These are phyloP conservation scores for Noctuana brunneofusca DNA, from an alignment of 2,888 invertebrate species.

Conservation along the genomic window DNA sequence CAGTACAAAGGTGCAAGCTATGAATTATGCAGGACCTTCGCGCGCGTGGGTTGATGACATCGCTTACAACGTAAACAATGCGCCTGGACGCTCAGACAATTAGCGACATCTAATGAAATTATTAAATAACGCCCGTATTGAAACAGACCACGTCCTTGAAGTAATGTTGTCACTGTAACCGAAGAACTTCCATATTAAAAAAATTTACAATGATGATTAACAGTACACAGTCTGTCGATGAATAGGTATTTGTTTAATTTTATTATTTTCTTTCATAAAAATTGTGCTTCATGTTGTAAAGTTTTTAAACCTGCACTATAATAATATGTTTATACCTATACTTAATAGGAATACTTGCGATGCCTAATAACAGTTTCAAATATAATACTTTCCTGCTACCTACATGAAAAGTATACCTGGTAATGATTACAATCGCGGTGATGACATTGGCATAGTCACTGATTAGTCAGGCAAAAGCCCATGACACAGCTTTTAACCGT, in stretches of 20 bases:
- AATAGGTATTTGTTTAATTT: background rate
- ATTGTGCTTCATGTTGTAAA: no score
- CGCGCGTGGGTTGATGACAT: constrained; percentile 64
- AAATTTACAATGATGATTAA: background rate
- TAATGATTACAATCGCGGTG: constrained; percentile 2
- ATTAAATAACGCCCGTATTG: background rate
- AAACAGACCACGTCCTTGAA: constrained; percentile 2
- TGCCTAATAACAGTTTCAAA: background rate
- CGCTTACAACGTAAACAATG: constrained; percentile 38
- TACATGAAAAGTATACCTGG: background rate
- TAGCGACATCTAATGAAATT: constrained; percentile 35
- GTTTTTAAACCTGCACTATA: no score
- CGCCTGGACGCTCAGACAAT: constrained; percentile 40
- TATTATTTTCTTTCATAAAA: background rate
- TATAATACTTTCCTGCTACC: background rate
- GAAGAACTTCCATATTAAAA: background rate
- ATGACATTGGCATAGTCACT: background rate
- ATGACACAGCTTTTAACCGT: constrained; percentile 5
- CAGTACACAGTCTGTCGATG: background rate
- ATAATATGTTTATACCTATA: no score
- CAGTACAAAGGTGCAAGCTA: constrained; percentile 39
- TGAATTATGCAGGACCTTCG: constrained; percentile 68
- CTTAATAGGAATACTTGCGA: background rate
- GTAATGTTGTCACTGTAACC: background rate
- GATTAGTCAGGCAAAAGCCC: background rate